Evolutionary conservation across 2,888 invertebrate species (phyloP).

Genomic region (Syrista parreyssii): DNA sequence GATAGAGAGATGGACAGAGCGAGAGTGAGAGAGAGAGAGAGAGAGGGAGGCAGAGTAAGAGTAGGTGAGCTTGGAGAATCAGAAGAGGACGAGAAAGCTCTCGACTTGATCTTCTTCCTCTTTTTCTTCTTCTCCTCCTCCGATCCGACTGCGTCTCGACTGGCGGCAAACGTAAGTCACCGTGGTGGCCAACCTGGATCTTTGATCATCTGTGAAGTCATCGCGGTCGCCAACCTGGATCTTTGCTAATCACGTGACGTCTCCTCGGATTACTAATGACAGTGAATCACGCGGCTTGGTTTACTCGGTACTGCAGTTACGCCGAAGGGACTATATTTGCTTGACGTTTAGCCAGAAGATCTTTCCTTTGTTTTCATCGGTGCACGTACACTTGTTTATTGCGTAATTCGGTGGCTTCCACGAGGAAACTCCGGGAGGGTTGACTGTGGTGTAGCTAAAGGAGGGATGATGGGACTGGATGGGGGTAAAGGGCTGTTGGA

Average conservation of each 20-base stretch:
- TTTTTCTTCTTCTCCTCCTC: constrained; percentile 8
- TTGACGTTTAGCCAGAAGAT: background rate
- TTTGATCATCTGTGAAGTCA: background rate
- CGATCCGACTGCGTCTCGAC: constrained; percentile 18
- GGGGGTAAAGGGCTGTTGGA: constrained; percentile 37
- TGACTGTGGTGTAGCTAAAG: background rate
- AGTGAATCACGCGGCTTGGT: too few relatives aligned
- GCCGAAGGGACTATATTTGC: background rate
- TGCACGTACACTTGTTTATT: background rate
- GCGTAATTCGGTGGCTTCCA: background rate
- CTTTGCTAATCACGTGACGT: too few relatives aligned
- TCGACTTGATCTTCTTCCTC: constrained; percentile 25
- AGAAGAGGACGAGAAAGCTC: constrained; percentile 32
- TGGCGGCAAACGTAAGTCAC: constrained; percentile 23
- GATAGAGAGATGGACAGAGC: constrained; percentile 20
- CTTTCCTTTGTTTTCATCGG: background rate
- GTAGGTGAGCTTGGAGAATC: constrained; percentile 19
- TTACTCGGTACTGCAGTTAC: background rate
- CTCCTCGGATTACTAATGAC: too few relatives aligned
- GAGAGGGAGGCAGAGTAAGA: constrained; percentile 15
- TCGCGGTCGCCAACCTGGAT: too few relatives aligned
- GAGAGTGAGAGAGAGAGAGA: constrained; percentile 21
- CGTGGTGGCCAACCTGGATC: constrained; percentile 27
- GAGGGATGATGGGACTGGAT: constrained; percentile 14
- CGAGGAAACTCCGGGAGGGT: background rate